Conservation (phyloP, 2,888 invertebrate species). For the Spodoptera exigua region DNA sequence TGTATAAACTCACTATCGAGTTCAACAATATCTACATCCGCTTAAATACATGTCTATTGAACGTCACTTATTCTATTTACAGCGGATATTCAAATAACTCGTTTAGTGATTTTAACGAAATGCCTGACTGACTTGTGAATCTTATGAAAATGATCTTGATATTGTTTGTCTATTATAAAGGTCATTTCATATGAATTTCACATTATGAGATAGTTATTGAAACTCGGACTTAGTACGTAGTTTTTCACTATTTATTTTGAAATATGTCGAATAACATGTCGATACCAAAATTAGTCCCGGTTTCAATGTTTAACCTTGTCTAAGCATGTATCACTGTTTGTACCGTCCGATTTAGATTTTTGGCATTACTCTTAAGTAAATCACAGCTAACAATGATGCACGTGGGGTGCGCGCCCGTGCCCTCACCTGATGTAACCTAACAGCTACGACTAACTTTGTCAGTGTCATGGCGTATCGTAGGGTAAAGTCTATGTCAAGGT, state of each 20-base stretch:
- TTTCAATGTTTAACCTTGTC: conserved; percentile 75
- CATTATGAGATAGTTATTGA: conserved; percentile 65
- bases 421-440: conserved; percentile 75
- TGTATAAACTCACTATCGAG: conserved; percentile 42
- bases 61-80: conserved; percentile 6
- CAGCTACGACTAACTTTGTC: conserved; percentile 84
- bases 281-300: conserved; percentile 65
- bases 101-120: conserved; percentile 41
- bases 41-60: conserved; percentile 23
- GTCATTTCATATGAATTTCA: conserved; percentile 64
- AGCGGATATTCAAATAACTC: conserved; percentile 9
- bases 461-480: conserved; percentile 66
- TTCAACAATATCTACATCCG: conserved; percentile 19
- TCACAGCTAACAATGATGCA: conserved; percentile 79
- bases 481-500: conserved; percentile 57
- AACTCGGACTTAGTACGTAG: conserved; percentile 75
- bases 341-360: conserved; percentile 74
- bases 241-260: too few relatives aligned
- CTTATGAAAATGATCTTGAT: conserved; percentile 77
- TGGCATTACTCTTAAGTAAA: conserved; percentile 70
- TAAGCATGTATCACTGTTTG: conserved; percentile 83
- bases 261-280: too few relatives aligned
- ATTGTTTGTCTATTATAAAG: conserved; percentile 60
- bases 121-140: conserved; percentile 68
- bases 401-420: conserved; percentile 71